phyloP scores from a whole-genome alignment of 1,140 invertebrate species.

The Cataglyphis hispanica region DNA sequence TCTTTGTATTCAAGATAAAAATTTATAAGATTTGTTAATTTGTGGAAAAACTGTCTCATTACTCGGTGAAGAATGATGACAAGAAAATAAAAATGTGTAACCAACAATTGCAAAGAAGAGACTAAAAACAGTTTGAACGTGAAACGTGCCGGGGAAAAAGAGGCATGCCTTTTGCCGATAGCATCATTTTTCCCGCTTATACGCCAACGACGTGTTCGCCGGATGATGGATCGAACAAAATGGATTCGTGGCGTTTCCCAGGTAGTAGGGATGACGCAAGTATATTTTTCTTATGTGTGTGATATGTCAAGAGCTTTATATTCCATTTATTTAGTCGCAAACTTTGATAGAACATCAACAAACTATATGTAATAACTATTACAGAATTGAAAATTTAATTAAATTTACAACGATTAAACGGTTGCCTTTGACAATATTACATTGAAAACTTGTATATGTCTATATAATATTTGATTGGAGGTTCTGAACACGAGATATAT shows the following conservation, averaged over 20 bases:
- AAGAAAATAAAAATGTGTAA: neutral
- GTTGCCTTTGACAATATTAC: too few species aligned
- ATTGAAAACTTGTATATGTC: too few species aligned
- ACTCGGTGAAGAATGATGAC: too few species aligned
- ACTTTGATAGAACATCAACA: conserved; percentile 12
- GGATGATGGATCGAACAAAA: conserved; percentile 76
- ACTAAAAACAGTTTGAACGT: neutral
- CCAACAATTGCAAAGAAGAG: conserved; percentile 1
- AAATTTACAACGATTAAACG: conserved; percentile 10
- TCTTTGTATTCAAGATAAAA: neutral
- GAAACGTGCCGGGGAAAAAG: neutral
- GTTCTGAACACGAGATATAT: conserved; percentile 11
- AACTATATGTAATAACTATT: neutral
- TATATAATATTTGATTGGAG: neutral
- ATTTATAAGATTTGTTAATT: conserved; percentile 18
- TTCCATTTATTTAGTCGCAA: conserved; percentile 22
- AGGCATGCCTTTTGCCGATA: conserved; percentile 23
- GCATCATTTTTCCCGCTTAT: conserved; percentile 47
- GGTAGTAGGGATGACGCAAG: conserved; percentile 38
- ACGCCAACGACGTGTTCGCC: conserved; percentile 65
- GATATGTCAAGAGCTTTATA: conserved; percentile 56
- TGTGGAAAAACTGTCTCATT: conserved; percentile 13
- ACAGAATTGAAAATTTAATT: conserved; percentile 65
- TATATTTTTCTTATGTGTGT: conserved; percentile 52
- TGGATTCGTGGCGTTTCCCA: conserved; percentile 75